Evolutionary conservation across 2,888 invertebrate genomes (phyloP), one percentile per base, ranked within the genome.

Genomic region (Tinea semifulvella): DNA sequence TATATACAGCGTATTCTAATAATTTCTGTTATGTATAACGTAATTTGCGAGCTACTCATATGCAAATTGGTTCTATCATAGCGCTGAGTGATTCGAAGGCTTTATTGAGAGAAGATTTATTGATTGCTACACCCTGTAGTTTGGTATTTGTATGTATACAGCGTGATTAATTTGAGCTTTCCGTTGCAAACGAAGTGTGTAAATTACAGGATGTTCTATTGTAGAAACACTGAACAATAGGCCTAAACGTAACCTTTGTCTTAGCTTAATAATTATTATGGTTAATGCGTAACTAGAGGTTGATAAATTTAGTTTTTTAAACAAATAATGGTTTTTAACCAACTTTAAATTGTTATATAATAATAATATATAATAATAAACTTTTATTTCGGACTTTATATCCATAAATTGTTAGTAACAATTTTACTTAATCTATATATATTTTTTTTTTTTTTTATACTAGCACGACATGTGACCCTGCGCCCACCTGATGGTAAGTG

Each of bases 31-130:
- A 22, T 31, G 31, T 31, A 13, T 31, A 4, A 31, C 31, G 11
- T 3, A 31, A 4, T 14, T 31, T 31, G 31, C 7, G 16, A 40
- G 11, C 22, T 40, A 40, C 22, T 40, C 40, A 40, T 40, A 40
- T 40, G 40, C 40, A 40, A 40, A 40, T 40, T 40, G 40, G n/a
- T 40, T 40, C 40, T 22, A 40, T 40, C 40, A 40, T 22, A 40
- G 40, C 40, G 22, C 14, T 40, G 40, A 40, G 40, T 40, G 40
- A 40, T 40, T 40, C 40, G 22, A 22, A 22, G 20, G 17, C 40
- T 40, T 40, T 40, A 40, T 40, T 40, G 13, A 13, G 19, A 38
- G 20, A 13, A 40, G 22, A 22, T 40, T 40, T 40, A 40, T 40
- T 40, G 40, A 40, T 40, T 40, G 40, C n/a, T 40, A 17, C 22